These are phyloP conservation scores for Lycocerus yunnanus DNA, from an alignment of 2,888 invertebrate genomes.

Conservation along the genomic window DNA sequence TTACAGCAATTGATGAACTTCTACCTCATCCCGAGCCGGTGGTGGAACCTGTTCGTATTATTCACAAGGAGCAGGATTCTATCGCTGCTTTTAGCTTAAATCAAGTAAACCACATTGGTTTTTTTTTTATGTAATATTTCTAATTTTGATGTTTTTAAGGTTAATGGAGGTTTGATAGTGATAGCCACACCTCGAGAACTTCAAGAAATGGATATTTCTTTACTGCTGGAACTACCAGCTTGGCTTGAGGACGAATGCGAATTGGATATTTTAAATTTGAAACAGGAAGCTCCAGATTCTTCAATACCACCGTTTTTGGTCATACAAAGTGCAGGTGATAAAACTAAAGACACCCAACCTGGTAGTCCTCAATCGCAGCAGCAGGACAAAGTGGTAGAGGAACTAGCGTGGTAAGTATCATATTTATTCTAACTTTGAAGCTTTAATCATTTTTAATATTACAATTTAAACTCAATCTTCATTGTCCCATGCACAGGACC, in stretches of 20 bases:
- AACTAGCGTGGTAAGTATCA: conserved; percentile 81
- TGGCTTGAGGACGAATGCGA: conserved; percentile 98
- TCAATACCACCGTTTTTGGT: conserved; percentile 81
- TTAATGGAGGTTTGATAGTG: conserved; percentile 81
- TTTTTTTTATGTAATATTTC: conserved; percentile 1
- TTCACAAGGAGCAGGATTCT: conserved; percentile 98
- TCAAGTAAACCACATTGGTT: conserved; percentile 63
- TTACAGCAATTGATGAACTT: conserved; percentile 59
- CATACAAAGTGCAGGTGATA: conserved; percentile 73
- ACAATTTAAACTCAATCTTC: neutral
- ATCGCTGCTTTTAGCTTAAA: conserved; percentile 97
- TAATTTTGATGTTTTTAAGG: conserved; percentile 54
- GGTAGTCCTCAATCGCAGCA: conserved; percentile 73
- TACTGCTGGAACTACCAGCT: conserved; percentile 84
- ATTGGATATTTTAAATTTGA: conserved; percentile 87
- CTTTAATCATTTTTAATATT: neutral
- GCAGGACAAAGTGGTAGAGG: conserved; percentile 85
- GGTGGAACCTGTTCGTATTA: conserved; percentile 88
- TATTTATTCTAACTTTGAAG: neutral
- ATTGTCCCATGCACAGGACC: neutral
- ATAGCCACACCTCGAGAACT: conserved; percentile 95
- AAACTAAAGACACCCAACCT: conserved; percentile 57
- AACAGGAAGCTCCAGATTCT: conserved; percentile 66
- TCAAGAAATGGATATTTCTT: conserved; percentile 96
- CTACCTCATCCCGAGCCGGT: conserved; percentile 53